These are phyloP conservation scores for Dryobotodes eremita DNA, from an alignment of 2,888 invertebrate genomes.

Conservation along the genomic window DNA sequence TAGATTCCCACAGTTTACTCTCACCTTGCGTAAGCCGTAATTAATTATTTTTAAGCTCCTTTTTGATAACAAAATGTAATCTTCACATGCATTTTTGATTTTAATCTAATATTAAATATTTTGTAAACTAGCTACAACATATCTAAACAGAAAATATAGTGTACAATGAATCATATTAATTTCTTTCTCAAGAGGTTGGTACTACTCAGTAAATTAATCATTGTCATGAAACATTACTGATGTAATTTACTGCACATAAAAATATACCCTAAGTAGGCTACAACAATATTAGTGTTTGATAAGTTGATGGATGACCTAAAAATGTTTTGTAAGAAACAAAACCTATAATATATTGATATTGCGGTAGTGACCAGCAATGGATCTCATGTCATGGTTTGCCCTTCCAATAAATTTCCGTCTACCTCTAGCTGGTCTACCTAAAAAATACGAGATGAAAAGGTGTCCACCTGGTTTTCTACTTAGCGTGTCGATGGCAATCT, in stretches of 20 bases:
- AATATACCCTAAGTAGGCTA: no score
- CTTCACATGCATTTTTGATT: neutral
- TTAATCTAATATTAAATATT: neutral
- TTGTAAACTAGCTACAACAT: neutral
- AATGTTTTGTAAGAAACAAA: neutral
- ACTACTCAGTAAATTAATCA: constrained; percentile 25
- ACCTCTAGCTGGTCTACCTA: neutral
- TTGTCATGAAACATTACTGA: constrained; percentile 6
- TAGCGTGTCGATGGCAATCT: no score
- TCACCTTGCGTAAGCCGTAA: constrained; percentile 33
- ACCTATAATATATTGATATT: neutral
- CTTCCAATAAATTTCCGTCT: no score
- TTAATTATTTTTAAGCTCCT: neutral
- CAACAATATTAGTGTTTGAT: constrained; percentile 3
- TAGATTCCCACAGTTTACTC: constrained; percentile 20
- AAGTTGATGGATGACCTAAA: constrained; percentile 31
- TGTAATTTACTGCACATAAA: neutral
- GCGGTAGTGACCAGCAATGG: no score
- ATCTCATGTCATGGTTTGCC: neutral
- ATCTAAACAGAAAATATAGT: neutral
- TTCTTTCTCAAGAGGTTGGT: constrained; percentile 10
- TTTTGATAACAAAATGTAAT: constrained; percentile 16
- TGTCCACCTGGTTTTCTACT: neutral
- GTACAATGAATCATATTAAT: constrained; percentile 21
- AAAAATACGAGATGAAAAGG: neutral